Base-by-base conservation (phyloP, 1,140 invertebrate genomes). In the Aleiodes sp. region DNA sequence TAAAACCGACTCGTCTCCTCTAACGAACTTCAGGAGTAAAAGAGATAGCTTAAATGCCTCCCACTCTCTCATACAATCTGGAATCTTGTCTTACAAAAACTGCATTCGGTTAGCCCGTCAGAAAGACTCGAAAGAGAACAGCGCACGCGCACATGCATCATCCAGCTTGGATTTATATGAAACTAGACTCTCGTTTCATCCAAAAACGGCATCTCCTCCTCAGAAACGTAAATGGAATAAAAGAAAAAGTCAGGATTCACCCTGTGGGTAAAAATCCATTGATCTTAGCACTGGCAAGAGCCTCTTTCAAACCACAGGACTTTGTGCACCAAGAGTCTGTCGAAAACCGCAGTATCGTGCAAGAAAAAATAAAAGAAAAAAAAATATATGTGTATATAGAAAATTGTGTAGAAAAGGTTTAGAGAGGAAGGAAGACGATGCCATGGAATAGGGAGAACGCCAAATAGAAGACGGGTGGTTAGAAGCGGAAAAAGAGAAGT, bases 281-380 rank as follows among this genome's bases (percentile, higher is more conserved):
- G 46, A 52, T 52, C 46, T 16, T 24, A 52, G 21, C 19, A 24
- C 12, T 24, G 46, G 19, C 46, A 16, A 4, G 46, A 21, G 46
- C 21, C 21, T 52, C 46, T 52, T 24, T 52, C 19, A 24, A 52
- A 52, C 46, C 46, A 24, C 46, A 52, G 16, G 19, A 16, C n/a
- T 16, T 52, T 16, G 39, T 41, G 10, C 31, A 35, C 4, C 31
- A 35, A 35, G 10, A 35, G 31, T 35, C 31, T 35, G 31, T 10
- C 21, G 2, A 24, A 21, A 52, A 52, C 46, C 46, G 21, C 46
- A 52, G 46, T 24, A 52, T 52, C 46, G 21, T 10, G 46, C 26
- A 24, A 52, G 66, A 39, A 56, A 35, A 28, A 29, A 65, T 33
- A 41, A 33, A 68, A 14, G 57, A 14, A 16, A 46, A 31, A 60